These are phyloP conservation scores for Cephalotes varians DNA, from an alignment of 2,888 invertebrate species.

Conservation along the genomic window DNA sequence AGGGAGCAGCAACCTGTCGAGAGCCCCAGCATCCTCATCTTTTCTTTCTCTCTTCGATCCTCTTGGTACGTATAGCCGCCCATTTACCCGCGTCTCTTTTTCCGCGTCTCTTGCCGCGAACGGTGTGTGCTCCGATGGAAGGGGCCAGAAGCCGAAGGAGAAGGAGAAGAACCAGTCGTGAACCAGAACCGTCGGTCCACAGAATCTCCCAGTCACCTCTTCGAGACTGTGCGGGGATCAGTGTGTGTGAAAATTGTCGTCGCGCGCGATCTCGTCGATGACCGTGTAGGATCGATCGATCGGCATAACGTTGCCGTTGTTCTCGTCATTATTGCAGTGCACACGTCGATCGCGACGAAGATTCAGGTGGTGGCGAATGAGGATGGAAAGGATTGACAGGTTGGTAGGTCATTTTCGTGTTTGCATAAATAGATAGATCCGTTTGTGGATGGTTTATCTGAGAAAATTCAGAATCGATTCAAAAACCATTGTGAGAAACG, in stretches of 20 bases:
- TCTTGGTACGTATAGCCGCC: background rate
- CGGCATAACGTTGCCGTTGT: background rate
- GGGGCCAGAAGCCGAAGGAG: constrained; percentile 75
- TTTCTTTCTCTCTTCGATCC: constrained; percentile 14
- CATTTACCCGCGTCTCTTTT: constrained; percentile 62
- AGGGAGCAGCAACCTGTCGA: constrained; percentile 71
- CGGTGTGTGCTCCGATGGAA: constrained; percentile 61
- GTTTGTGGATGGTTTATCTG: background rate
- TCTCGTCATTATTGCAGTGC: constrained; percentile 2
- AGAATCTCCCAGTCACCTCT: constrained; percentile 79
- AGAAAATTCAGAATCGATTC: background rate
- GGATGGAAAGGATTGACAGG: constrained; percentile 52
- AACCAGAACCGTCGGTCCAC: constrained; percentile 78
- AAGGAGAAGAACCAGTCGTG: constrained; percentile 77
- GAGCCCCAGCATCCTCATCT: constrained; percentile 62
- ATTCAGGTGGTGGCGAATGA: constrained; percentile 9
- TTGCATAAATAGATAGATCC: background rate
- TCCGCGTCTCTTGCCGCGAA: constrained; percentile 53
- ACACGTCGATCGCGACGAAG: constrained; percentile 44
- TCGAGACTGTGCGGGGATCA: constrained; percentile 74
- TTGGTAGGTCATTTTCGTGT: constrained; percentile 51
- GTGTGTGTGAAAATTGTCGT: constrained; percentile 59
- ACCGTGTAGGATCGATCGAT: constrained; percentile 47
- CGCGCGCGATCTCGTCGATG: constrained; percentile 54
- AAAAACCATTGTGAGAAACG: background rate